A percentile compares a stretch with the other conserved stretches of the same genome.
These are phyloP conservation scores for Paedocypris sp. DNA, from an alignment of 2,113 vertebrate genomes.

Conservation along the genomic window DNA sequence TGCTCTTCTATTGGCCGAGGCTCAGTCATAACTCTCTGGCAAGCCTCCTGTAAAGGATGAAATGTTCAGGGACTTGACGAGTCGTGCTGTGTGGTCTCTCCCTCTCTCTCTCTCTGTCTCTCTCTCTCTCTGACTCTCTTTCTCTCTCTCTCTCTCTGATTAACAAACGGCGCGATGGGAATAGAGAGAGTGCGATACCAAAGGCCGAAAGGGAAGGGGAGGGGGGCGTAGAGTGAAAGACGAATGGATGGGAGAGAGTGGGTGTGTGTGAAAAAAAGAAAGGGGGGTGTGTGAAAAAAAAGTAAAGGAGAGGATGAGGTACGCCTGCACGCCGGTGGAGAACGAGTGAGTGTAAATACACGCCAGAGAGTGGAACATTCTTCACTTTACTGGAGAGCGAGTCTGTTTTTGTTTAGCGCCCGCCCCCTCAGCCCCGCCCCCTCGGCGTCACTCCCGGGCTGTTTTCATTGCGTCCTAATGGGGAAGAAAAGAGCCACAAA, in stretches of 20 bases:
- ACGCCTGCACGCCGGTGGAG: no score
- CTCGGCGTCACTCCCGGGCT: conserved; percentile 22
- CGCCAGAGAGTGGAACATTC: conserved; percentile 17
- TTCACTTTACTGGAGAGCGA: conserved; percentile 41
- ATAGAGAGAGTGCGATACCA: no score
- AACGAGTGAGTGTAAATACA: no score
- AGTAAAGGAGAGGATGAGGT: not conserved
- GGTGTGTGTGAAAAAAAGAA: not conserved
- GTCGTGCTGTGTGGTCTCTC: conserved; percentile 46
- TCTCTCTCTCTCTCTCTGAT: no score
- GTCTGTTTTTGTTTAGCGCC: conserved; percentile 37
- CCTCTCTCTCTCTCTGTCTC: conserved; percentile 13
- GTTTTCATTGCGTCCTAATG: conserved; percentile 51
- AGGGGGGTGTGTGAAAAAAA: not conserved
- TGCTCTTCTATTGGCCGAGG: conserved; percentile 54
- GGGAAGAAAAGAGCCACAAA: conserved; percentile 57
- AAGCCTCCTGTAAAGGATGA: conserved; percentile 37
- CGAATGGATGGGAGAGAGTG: not conserved
- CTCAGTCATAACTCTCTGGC: conserved; percentile 40
- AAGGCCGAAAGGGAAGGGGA: no score
- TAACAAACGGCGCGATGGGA: no score
- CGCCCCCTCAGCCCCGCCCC: conserved; percentile 28
- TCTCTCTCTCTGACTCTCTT: no score
- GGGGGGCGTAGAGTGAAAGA: conserved; percentile 35
- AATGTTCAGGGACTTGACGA: conserved; percentile 45